These are phyloP conservation scores for Misgurnus anguillicaudatus DNA, from an alignment of 2,113 vertebrate genomes.

Conservation along the genomic window DNA sequence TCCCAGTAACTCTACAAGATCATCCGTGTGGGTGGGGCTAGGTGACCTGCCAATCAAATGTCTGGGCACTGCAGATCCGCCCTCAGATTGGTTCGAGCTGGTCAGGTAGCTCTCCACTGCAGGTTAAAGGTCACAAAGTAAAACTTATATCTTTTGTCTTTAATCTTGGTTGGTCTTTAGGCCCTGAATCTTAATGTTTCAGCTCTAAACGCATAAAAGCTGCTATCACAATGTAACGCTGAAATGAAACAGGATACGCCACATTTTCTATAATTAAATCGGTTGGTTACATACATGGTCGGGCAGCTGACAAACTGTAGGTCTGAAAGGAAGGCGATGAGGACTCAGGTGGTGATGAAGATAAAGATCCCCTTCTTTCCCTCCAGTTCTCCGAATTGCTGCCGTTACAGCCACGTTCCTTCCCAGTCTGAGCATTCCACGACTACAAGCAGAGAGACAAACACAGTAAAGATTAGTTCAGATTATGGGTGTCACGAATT, in stretches of 20 bases:
- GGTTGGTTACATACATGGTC: conserved; percentile 43
- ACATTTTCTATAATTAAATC: not conserved
- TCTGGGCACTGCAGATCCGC: conserved; percentile 47
- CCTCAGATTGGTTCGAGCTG: conserved; percentile 68
- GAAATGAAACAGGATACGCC: not conserved
- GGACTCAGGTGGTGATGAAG: conserved; percentile 62
- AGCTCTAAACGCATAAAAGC: not conserved
- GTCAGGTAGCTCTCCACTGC: conserved; percentile 65
- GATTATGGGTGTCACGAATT: too few species aligned
- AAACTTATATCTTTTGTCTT: conserved; percentile 65
- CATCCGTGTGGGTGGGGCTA: conserved; percentile 64
- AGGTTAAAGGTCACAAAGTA: conserved; percentile 31
- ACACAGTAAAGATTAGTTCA: not conserved
- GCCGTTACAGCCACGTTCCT: conserved; percentile 63
- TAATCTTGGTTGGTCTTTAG: not conserved
- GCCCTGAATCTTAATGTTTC: too few species aligned
- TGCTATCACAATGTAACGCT: conserved; percentile 5
- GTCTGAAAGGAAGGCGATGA: conserved; percentile 58
- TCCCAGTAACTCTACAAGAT: conserved; percentile 72
- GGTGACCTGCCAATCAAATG: conserved; percentile 65
- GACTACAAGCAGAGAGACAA: conserved; percentile 53
- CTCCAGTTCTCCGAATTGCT: conserved; percentile 79
- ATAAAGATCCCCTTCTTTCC: conserved; percentile 69
- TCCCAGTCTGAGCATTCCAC: conserved; percentile 60
- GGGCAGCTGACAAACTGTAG: conserved; percentile 57